Evolutionary conservation across 2,797 vertebrate species (phyloP).

Genomic region (Fistularia commersonii): DNA sequence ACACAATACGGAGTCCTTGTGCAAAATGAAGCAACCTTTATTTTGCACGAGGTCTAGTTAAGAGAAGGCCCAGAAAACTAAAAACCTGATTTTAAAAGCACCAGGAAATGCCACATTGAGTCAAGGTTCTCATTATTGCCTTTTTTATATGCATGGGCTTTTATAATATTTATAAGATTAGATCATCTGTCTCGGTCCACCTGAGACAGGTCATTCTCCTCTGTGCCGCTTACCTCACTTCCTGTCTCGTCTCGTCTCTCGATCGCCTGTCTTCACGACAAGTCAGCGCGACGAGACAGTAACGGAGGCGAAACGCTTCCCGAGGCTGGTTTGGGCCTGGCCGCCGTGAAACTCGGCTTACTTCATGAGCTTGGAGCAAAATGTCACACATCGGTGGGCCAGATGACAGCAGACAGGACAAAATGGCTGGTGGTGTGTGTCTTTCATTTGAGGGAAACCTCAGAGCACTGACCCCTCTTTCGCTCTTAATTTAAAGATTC

Average conservation of each 20-base stretch:
- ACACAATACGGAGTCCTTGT: too few relatives aligned
- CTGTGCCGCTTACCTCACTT: conserved; percentile 27
- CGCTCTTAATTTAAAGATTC: too few relatives aligned
- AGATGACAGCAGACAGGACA: not conserved
- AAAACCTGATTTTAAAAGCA: too few relatives aligned
- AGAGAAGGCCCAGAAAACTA: too few relatives aligned
- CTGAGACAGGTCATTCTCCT: conserved; percentile 1
- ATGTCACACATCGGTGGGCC: conserved; percentile 5
- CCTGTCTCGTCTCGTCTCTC: conserved; percentile 21
- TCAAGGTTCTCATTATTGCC: too few relatives aligned
- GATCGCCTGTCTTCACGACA: conserved; percentile 14
- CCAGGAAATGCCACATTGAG: too few relatives aligned
- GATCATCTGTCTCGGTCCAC: conserved; percentile 1
- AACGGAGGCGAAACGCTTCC: conserved; percentile 3
- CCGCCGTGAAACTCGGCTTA: not conserved
- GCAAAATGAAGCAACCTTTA: too few relatives aligned
- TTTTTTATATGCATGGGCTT: too few relatives aligned
- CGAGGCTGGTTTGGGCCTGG: conserved; percentile 31
- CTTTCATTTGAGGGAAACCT: too few relatives aligned
- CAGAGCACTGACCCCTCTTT: too few relatives aligned
- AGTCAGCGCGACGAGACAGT: conserved; percentile 22
- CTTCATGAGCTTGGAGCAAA: not conserved
- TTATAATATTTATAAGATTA: not conserved
- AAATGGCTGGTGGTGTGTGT: conserved; percentile 13
- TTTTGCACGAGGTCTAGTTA: too few relatives aligned